Conservation (phyloP, 2,888 invertebrate species). For the Harpagoxenus sublaevis region DNA sequence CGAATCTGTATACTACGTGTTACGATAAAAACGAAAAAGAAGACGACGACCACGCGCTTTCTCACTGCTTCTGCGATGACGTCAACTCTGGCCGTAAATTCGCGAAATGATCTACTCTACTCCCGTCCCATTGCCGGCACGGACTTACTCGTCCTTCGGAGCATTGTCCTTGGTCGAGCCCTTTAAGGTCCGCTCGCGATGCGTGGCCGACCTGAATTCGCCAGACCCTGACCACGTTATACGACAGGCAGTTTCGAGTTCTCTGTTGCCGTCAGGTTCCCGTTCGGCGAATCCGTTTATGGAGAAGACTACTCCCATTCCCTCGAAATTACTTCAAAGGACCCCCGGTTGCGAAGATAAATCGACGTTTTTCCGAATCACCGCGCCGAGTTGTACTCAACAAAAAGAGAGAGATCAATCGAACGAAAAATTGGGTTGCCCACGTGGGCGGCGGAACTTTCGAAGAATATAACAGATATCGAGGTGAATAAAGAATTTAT, state of each 20-base stretch:
- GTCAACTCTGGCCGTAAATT: constrained; percentile 30
- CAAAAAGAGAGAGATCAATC: constrained; percentile 1
- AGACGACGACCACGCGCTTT: background rate
- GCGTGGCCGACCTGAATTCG: constrained; percentile 74
- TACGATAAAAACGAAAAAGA: constrained; percentile 13
- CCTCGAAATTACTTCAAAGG: constrained; percentile 26
- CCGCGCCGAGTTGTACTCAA: too few relatives aligned
- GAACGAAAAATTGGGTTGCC: constrained; percentile 31
- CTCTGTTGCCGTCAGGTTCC: constrained; percentile 56
- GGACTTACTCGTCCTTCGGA: constrained; percentile 62
- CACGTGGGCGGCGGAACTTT: background rate
- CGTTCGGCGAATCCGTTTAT: constrained; percentile 33
- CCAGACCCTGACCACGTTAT: constrained; percentile 81
- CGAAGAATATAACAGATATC: background rate
- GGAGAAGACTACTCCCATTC: constrained; percentile 13
- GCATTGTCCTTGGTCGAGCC: constrained; percentile 72
- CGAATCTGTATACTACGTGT: background rate
- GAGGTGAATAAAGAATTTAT: background rate
- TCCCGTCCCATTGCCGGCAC: constrained; percentile 31
- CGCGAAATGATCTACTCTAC: constrained; percentile 6
- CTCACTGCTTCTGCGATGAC: constrained; percentile 35
- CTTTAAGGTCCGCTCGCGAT: constrained; percentile 75
- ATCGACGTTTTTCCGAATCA: background rate
- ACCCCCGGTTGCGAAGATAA: background rate
- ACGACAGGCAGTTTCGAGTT: constrained; percentile 65